A percentile compares a stretch with the other conserved stretches of the same genome.
Evolutionary conservation across 2,113 vertebrate species (phyloP).

Genomic region (Cyanistes caeruleus): DNA sequence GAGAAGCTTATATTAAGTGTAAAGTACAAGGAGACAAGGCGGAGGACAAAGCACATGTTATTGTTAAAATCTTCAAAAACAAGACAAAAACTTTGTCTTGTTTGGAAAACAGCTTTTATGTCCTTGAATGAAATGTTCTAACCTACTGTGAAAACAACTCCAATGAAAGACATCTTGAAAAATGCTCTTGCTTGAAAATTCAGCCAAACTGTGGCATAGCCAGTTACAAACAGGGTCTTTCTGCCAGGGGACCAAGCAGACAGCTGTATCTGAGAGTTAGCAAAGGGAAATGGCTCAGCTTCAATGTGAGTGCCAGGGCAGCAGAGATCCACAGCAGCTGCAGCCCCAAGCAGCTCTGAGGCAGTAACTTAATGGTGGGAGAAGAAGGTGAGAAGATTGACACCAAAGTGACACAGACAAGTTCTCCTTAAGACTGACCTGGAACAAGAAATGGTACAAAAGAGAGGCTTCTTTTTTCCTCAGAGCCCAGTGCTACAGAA

Average conservation of each 20-base stretch:
- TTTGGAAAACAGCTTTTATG: neutral
- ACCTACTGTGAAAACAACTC: neutral
- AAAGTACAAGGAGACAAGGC: neutral
- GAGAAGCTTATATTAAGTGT: neutral
- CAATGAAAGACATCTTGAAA: neutral
- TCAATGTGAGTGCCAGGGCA: fast-evolving
- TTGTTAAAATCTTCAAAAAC: neutral
- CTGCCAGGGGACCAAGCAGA: neutral
- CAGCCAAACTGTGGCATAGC: neutral
- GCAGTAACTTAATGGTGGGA: neutral
- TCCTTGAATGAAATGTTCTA: neutral
- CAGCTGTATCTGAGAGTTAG: neutral
- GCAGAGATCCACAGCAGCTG: neutral
- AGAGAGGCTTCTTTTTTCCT: neutral
- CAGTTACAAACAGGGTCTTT: neutral
- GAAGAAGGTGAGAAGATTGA: neutral
- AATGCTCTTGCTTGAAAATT: neutral
- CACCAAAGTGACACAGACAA: neutral
- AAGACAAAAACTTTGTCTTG: neutral
- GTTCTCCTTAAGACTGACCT: neutral
- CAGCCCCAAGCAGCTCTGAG: neutral
- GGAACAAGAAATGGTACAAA: neutral
- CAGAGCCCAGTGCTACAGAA: neutral
- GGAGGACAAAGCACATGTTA: neutral
- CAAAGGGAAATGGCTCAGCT: neutral